These are phyloP conservation scores for Hedya salicella DNA, from an alignment of 2,888 invertebrate genomes.

Conservation along the genomic window DNA sequence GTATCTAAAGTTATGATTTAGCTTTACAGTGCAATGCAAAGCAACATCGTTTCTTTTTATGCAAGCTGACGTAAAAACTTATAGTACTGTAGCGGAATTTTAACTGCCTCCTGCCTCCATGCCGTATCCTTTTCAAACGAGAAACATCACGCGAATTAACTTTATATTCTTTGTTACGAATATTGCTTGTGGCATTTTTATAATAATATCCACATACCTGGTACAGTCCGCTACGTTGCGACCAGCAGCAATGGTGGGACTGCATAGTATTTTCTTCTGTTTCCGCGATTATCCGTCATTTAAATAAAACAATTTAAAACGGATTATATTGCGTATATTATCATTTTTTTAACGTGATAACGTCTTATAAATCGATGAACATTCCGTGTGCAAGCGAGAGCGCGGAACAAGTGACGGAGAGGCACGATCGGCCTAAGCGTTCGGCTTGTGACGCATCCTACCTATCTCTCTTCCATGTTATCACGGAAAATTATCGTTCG, in stretches of 20 bases:
- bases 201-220: slow-evolving; percentile 8
- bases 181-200: slow-evolving; percentile 31
- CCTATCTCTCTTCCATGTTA: too few species aligned
- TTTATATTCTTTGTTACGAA: slow-evolving; percentile 25
- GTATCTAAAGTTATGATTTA: slow-evolving; percentile 3
- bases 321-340: too few species aligned
- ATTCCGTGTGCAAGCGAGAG: too few species aligned
- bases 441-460: too few species aligned
- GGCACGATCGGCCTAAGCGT: too few species aligned
- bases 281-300: neutral
- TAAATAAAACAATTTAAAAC: too few species aligned
- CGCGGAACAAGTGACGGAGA: too few species aligned
- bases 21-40: slow-evolving; percentile 1
- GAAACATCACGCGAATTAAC: slow-evolving; percentile 17
- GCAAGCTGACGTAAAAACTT: slow-evolving; percentile 9
- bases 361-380: too few species aligned
- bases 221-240: slow-evolving; percentile 2
- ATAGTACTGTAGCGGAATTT: slow-evolving; percentile 10
- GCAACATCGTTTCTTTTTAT: slow-evolving; percentile 24
- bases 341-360: too few species aligned
- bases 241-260: neutral
- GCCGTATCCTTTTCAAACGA: neutral
- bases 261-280: too few species aligned
- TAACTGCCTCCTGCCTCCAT: slow-evolving; percentile 1
- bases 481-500: too few species aligned